These are phyloP conservation scores for Heliconius nattereri DNA, from an alignment of 1,140 invertebrate species.

Conservation along the genomic window DNA sequence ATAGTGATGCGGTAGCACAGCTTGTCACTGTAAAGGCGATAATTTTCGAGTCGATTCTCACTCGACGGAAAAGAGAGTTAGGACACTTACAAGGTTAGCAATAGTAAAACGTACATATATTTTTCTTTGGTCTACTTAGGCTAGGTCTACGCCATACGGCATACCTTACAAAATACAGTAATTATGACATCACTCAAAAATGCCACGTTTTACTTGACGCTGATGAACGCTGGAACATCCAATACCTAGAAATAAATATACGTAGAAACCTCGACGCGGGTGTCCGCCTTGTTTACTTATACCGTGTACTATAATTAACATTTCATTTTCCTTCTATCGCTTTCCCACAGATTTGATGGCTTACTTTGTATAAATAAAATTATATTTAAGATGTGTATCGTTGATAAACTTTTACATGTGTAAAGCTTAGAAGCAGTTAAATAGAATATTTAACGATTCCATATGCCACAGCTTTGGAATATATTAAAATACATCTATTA, in stretches of 20 bases:
- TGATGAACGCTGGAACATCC: constrained; percentile 3
- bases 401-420: background rate
- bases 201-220: constrained; percentile 14
- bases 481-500: too few relatives aligned
- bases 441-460: background rate
- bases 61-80: too few relatives aligned
- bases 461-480: too few relatives aligned
- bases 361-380: constrained; percentile 33
- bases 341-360: constrained; percentile 39
- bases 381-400: background rate
- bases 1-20: too few relatives aligned
- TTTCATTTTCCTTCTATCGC: constrained; percentile 53
- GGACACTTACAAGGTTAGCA: too few relatives aligned
- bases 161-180: background rate
- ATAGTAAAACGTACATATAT: too few relatives aligned
- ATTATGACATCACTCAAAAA: background rate
- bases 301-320: constrained; percentile 55
- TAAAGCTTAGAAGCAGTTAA: background rate
- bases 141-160: too few relatives aligned
- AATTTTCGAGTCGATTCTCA: too few relatives aligned
- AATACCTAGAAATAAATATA: constrained; percentile 36
- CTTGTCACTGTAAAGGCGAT: too few relatives aligned
- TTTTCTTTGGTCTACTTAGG: too few relatives aligned
- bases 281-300: constrained; percentile 58
- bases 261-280: constrained; percentile 46